These are phyloP conservation scores for Hippasteria phrygiana DNA, from an alignment of 53 echinoderm and acorn worm genomes.

Conservation along the genomic window DNA sequence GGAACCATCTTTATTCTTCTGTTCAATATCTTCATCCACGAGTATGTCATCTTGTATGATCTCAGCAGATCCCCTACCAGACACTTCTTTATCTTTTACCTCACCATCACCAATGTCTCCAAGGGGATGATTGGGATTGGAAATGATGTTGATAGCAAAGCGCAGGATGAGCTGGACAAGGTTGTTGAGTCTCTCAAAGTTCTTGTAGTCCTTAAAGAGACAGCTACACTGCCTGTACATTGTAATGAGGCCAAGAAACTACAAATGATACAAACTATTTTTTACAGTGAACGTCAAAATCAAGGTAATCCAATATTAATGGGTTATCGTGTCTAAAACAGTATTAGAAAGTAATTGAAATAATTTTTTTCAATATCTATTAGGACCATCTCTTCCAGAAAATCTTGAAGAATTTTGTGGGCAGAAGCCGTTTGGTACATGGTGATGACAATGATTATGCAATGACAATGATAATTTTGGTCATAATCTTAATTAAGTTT, in stretches of 20 bases:
- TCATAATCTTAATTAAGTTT: too few species aligned
- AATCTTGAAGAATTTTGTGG: too few species aligned
- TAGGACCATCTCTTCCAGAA: too few species aligned
- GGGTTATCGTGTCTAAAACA: too few species aligned
- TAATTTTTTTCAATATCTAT: too few species aligned
- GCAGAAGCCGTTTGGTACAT: too few species aligned
- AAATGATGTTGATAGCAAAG: conserved; percentile 82
- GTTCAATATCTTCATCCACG: conserved; percentile 47
- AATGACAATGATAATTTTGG: too few species aligned
- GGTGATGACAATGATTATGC: too few species aligned
- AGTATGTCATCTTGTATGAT: neutral
- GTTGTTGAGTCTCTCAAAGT: conserved; percentile 88
- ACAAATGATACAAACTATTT: neutral
- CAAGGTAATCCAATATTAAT: too few species aligned
- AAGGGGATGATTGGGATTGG: conserved; percentile 29
- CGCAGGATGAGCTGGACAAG: conserved; percentile 84
- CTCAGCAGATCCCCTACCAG: conserved; percentile 16
- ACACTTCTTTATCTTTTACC: conserved; percentile 43
- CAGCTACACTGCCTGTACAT: conserved; percentile 83
- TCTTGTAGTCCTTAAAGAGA: conserved; percentile 87
- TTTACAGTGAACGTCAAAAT: neutral
- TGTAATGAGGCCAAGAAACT: neutral
- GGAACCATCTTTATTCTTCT: conserved; percentile 9
- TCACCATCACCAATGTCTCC: conserved; percentile 27
- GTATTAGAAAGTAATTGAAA: too few species aligned